Percentiles rank a stretch among this genome's conserved stretches.
phyloP scores from a whole-genome alignment of 2,888 invertebrate species.

The Machimus rusticus region DNA sequence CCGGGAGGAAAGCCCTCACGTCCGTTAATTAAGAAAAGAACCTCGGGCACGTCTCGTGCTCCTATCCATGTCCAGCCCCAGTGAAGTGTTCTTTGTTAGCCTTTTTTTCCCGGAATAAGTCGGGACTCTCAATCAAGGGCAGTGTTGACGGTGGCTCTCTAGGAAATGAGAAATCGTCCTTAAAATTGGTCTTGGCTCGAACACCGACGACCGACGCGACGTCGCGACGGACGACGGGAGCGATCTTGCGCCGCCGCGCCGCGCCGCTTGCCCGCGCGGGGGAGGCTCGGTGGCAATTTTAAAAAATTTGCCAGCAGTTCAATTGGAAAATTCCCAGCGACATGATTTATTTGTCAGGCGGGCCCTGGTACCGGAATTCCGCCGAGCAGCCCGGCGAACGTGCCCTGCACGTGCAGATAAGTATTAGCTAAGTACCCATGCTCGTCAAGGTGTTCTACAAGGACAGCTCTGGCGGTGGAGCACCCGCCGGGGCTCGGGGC shows the following conservation, averaged over 20 bases:
- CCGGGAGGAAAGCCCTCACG: neutral
- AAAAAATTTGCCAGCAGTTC: constrained; percentile 39
- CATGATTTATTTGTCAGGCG: constrained; percentile 32
- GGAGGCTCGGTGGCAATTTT: constrained; percentile 29
- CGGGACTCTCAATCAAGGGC: constrained; percentile 16
- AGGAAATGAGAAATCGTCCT: constrained; percentile 32
- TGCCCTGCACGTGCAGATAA: neutral
- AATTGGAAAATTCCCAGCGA: constrained; percentile 39
- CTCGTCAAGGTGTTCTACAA: neutral
- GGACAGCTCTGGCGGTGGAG: neutral
- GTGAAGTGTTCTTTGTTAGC: neutral
- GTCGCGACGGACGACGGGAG: neutral
- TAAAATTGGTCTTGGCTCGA: constrained; percentile 19
- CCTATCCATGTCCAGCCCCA: neutral
- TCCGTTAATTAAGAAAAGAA: constrained; percentile 33
- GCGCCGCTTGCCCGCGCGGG: neutral
- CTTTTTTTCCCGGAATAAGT: neutral
- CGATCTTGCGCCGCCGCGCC: neutral
- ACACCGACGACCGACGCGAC: neutral
- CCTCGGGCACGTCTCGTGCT: neutral
- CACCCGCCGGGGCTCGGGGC: neutral
- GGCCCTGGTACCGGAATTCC: neutral
- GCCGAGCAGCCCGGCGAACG: neutral
- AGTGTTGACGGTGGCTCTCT: constrained; percentile 24
- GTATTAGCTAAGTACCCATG: neutral